Evolutionary conservation across 2,888 invertebrate genomes (phyloP).

Genomic region (Geophilus truncorum): DNA sequence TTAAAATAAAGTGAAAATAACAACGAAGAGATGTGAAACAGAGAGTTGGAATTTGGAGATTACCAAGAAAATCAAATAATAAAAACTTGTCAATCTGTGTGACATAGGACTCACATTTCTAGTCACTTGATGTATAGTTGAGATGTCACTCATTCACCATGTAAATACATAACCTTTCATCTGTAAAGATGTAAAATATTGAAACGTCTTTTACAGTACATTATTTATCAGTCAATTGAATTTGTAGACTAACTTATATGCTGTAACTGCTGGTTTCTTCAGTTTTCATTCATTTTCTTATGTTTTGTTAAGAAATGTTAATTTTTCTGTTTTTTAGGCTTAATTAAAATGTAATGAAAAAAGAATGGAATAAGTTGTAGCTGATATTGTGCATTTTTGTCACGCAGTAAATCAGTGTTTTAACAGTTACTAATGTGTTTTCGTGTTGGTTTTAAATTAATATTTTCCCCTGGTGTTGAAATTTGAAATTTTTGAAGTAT

Average conservation of each 20-base stretch:
- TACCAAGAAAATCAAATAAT: background rate
- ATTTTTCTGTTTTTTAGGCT: background rate
- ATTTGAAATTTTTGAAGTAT: no score
- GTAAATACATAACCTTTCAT: slow-evolving; percentile 10
- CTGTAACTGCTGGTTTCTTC: background rate
- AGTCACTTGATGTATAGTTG: slow-evolving; percentile 5
- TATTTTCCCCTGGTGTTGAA: no score
- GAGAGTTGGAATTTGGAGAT: background rate
- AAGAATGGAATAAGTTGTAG: background rate
- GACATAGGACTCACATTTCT: background rate
- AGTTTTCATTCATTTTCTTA: background rate
- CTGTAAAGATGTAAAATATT: slow-evolving; percentile 10
- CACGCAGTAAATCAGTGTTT: slow-evolving; percentile 4
- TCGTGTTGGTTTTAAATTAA: no score
- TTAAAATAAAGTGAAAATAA: no score
- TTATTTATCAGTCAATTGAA: background rate
- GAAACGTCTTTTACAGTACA: background rate
- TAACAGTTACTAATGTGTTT: background rate
- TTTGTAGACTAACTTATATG: background rate
- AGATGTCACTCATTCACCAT: slow-evolving; percentile 10
- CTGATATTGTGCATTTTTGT: background rate
- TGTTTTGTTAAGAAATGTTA: background rate
- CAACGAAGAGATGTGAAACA: background rate
- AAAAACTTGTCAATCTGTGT: background rate
- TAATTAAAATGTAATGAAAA: background rate